These are phyloP conservation scores for Julus scandinavius DNA, from an alignment of 2,888 invertebrate species.

Conservation along the genomic window DNA sequence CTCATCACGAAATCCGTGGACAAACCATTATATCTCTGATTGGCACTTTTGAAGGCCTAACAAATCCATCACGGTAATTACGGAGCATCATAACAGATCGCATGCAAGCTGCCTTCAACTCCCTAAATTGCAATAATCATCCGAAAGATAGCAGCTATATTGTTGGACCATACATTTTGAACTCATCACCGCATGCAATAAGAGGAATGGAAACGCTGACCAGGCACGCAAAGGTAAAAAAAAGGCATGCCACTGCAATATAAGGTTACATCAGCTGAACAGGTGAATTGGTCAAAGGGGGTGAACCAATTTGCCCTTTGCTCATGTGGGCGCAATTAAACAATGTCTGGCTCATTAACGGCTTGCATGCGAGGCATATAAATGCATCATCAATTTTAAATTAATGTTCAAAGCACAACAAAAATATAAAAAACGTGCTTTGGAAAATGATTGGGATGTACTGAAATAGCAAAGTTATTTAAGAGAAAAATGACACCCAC, in stretches of 20 bases:
- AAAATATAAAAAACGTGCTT: neutral
- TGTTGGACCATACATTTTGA: conserved; percentile 1
- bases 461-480: neutral
- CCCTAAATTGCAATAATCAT: conserved; percentile 48
- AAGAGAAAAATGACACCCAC: neutral
- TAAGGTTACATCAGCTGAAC: neutral
- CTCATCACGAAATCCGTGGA: conserved; percentile 50
- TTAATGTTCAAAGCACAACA: neutral
- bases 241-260: neutral
- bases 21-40: conserved; percentile 49
- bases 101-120: conserved; percentile 17
- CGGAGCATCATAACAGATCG: conserved; percentile 50
- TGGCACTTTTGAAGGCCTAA: conserved; percentile 51
- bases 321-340: neutral
- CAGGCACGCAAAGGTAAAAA: neutral
- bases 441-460: neutral
- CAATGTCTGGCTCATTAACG: conserved; percentile 45
- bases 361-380: conserved; percentile 15
- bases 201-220: neutral
- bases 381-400: conserved; percentile 45
- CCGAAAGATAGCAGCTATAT: conserved; percentile 47
- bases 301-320: conserved; percentile 37
- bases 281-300: neutral
- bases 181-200: conserved; percentile 45
- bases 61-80: conserved; percentile 54